Base-by-base conservation (phyloP, 2,797 vertebrate genomes). In the Melanotaenia parkinsoni region DNA sequence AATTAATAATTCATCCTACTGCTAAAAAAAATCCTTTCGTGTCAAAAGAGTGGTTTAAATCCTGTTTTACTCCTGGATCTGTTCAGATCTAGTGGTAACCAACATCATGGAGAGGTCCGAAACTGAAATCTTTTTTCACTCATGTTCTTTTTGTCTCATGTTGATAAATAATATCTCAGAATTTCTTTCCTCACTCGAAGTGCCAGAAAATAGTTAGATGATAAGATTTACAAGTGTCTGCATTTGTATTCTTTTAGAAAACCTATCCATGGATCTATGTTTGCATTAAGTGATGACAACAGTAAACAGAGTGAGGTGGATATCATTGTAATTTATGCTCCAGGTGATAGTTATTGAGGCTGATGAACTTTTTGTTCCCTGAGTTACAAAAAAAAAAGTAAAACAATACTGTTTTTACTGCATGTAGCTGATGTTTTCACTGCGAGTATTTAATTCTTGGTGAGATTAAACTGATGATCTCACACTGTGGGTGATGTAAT, bases 391-490 rank as follows among this genome's bases (percentile, higher is more conserved):
- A 51, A 33, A 77, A 63, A 68, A 61, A 74, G 6, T 75, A 79
- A 78, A 67, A 56, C 13, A 51, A 60, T 61, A 47, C 58, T 73
- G 18, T 35, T 70, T 64, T 63, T 32, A 28, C 22, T 54, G 58
- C 37, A 13, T 67, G 22, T 37, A 13, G 53, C 0, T 13, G 58
- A 66, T 71, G n/a, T 45, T 70, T 64, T 66, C 28, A 28, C 30
- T 58, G 56, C 40, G 18, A 64, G 13, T 30, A 30, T 26, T 30
- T 30, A 16, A 16, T 56, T 56, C 61, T 22, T 56, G 58, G 56
- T 73, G 68, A 76, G 67, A 78, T 79, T 70, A 77, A 88, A 83
- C 79, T 86, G 82, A 88, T 93, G 91, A 93, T 84, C 70, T 92
- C 91, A 93, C 70, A 4, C 76, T 53, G 74, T 68, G 76, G 80